Conservation (phyloP, 2,797 vertebrate species). For the Thalassophryne amazonica region DNA sequence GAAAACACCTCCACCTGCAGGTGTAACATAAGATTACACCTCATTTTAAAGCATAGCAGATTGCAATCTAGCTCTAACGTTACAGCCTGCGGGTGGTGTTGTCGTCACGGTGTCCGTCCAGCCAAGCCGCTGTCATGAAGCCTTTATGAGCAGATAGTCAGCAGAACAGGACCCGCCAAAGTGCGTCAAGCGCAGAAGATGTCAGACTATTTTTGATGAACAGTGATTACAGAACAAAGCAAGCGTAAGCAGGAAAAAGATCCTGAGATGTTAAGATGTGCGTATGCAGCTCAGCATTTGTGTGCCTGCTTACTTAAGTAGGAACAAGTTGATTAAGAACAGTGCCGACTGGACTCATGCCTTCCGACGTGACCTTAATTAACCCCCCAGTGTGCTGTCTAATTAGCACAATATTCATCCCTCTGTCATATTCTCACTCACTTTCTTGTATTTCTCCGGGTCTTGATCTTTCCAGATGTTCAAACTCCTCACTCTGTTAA, state of each 20-base stretch:
- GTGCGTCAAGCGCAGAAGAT: constrained; percentile 40
- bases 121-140: constrained; percentile 28
- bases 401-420: constrained; percentile 33
- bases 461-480: too few relatives aligned
- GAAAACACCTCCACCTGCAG: constrained; percentile 67
- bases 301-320: neutral
- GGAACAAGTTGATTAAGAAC: constrained; percentile 44
- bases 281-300: neutral
- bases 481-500: constrained; percentile 4
- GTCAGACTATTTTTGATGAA: constrained; percentile 43
- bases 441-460: neutral
- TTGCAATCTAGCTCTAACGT: constrained; percentile 1
- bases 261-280: constrained; percentile 18
- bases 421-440: neutral
- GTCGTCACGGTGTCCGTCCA: constrained; percentile 25
- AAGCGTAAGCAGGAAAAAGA: constrained; percentile 23
- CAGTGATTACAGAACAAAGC: constrained; percentile 45
- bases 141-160: constrained; percentile 22
- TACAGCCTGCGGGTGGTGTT: constrained; percentile 19
- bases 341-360: constrained; percentile 40
- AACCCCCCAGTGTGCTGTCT: constrained; percentile 27
- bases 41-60: constrained; percentile 8
- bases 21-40: constrained; percentile 51
- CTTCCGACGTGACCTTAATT: constrained; percentile 41
- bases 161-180: constrained; percentile 56